Base-by-base conservation (phyloP, 2,888 invertebrate genomes). In the Harmothoe impar region DNA sequence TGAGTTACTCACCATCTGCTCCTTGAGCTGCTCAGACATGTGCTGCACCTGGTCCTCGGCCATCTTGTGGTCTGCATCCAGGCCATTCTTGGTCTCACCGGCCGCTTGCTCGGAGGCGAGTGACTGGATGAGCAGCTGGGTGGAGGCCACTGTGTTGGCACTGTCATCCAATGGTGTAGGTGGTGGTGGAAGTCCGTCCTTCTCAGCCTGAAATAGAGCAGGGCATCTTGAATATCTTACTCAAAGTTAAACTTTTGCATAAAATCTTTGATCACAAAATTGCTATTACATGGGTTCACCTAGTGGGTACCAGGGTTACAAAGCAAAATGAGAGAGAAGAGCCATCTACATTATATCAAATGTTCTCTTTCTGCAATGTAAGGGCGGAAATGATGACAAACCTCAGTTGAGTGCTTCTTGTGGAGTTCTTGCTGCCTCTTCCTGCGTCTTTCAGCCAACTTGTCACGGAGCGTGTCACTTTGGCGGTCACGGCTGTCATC, bases 341-440 rank as follows among this genome's bases (percentile, higher is more conserved):
- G n/a, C n/a, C n/a, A n/a, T n/a, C 3, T 43, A 43, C 43, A 43
- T 43, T 43, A 7, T 10, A 43, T 43, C 43, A 43, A 43, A 43
- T 43, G 43, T 43, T 10, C 10, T 10, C 5, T 43, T 43, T 43
- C 43, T 43, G 10, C 43, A 43, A 43, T 43, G 43, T 43, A 7
- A 43, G 10, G 43, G 10, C 43, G 10, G 10, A 43, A 43, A 10
- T 43, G n/a, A 43, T 43, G 3, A 43, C 43, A 43, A 43, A 95
- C 95, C 94, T 95, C 95, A 86, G 92, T 91, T 23, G 91, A 90
- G 86, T 95, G 95, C 92, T 95, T 95, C 33, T 94, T 93, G 89
- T 93, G 92, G 10, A 95, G 93, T 33, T 93, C 92, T 25, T 91
- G 92, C 86, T 94, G 94, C 54, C 93, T 92, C n/a, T 93, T 92